These are phyloP conservation scores for Zaprionus ghesquierei DNA, from an alignment of 1,140 invertebrate species.

Conservation along the genomic window DNA sequence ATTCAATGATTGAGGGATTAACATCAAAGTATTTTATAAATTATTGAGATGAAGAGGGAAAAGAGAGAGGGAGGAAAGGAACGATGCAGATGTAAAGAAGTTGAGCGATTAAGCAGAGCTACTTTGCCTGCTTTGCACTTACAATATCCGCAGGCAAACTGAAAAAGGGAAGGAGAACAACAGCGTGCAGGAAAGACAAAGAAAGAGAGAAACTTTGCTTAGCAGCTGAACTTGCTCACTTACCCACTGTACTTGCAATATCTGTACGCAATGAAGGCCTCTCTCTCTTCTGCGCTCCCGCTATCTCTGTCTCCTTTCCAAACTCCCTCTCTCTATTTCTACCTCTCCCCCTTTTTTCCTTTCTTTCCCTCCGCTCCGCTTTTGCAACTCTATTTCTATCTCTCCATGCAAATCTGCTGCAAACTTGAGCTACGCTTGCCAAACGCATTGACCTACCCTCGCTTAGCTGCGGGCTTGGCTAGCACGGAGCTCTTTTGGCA, in stretches of 20 bases:
- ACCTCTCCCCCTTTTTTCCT: no score
- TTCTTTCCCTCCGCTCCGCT: neutral
- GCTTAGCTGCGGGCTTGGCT: neutral
- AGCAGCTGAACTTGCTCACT: no score
- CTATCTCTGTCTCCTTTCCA: neutral
- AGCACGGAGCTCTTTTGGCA: neutral
- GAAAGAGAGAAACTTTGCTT: no score
- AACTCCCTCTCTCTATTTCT: no score
- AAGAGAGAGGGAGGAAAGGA: neutral
- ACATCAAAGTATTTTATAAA: constrained; percentile 20
- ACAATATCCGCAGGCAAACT: no score
- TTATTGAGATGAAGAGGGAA: neutral
- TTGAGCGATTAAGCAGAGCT: neutral
- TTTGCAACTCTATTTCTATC: neutral
- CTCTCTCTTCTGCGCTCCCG: no score
- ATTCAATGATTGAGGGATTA: constrained; percentile 32
- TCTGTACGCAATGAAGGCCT: neutral
- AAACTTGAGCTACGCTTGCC: neutral
- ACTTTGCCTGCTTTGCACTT: neutral
- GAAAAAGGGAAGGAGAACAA: no score
- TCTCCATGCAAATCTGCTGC: neutral
- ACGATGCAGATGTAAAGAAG: no score
- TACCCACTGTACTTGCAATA: neutral
- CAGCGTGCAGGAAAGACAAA: no score
- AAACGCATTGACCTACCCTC: neutral